Conservation (phyloP, 2,797 vertebrate genomes). For the Chaenodraco wilsoni region DNA sequence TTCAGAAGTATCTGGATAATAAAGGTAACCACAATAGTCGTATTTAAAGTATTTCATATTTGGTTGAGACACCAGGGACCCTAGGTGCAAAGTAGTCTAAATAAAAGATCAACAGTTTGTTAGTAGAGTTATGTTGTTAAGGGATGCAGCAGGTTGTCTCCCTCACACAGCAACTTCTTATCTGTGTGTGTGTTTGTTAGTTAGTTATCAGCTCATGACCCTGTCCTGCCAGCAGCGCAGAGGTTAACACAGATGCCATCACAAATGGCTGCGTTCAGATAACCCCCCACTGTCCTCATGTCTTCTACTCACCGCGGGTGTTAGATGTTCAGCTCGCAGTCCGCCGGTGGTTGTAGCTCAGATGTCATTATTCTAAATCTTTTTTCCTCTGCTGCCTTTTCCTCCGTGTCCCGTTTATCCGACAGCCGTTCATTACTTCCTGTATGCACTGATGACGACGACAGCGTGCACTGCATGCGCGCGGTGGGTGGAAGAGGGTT, state of each 20-base stretch:
- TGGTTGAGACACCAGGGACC: background rate
- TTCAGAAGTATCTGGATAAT: background rate
- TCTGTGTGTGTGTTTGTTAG: background rate
- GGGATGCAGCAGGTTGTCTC: background rate
- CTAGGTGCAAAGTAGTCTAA: no score
- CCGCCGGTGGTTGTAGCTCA: slow-evolving; percentile 14
- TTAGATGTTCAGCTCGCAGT: slow-evolving; percentile 26
- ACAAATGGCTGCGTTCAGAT: slow-evolving; percentile 15
- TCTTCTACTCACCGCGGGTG: slow-evolving; percentile 58
- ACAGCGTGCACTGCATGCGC: slow-evolving; percentile 21
- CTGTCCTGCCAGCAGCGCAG: slow-evolving; percentile 39
- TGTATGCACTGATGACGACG: slow-evolving; percentile 65
- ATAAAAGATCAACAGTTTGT: background rate
- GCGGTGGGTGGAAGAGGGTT: background rate
- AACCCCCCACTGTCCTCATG: background rate
- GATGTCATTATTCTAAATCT: slow-evolving; percentile 38
- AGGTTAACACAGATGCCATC: slow-evolving; percentile 53
- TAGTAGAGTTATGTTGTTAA: no score
- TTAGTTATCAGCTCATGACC: background rate
- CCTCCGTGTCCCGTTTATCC: slow-evolving; percentile 26
- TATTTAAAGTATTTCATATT: no score
- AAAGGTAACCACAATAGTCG: background rate
- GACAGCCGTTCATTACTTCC: slow-evolving; percentile 66
- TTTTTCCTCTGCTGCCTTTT: slow-evolving; percentile 9
- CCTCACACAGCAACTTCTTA: background rate